Percentiles rank a stretch among this genome's conserved stretches.
phyloP scores from a whole-genome alignment of 2,888 invertebrate genomes.

The Chydorus sphaericus region DNA sequence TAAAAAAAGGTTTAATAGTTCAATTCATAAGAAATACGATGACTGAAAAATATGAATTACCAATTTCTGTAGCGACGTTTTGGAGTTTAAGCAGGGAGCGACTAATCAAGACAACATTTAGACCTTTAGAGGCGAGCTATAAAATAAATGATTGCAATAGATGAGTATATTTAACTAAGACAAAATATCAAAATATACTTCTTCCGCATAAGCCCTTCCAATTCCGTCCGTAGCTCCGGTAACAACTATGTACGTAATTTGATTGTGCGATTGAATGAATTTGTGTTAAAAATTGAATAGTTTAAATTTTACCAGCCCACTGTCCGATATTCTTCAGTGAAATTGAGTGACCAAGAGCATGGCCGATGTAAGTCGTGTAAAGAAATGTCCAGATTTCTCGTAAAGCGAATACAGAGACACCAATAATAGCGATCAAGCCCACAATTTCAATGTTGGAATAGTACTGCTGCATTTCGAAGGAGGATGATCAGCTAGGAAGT shows the following conservation, averaged over 20 bases:
- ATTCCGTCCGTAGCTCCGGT: conserved; percentile 16
- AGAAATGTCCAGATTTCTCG: conserved; percentile 10
- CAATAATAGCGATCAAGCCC: background rate
- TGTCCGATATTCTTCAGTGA: conserved; percentile 53
- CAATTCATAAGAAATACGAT: background rate
- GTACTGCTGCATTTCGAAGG: too few species aligned
- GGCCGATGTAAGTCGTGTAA: conserved; percentile 11
- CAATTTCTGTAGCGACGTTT: conserved; percentile 5
- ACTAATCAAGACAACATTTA: conserved; percentile 14
- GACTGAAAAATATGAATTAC: background rate
- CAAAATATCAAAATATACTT: too few species aligned
- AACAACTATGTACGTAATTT: conserved; percentile 4
- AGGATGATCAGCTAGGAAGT: too few species aligned
- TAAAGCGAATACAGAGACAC: background rate
- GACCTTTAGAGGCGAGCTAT: conserved; percentile 5
- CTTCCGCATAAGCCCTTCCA: conserved; percentile 14
- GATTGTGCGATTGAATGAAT: background rate
- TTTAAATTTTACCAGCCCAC: conserved; percentile 60
- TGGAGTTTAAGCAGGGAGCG: conserved; percentile 7
- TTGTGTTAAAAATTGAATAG: background rate
- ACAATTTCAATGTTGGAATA: too few species aligned
- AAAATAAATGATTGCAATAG: background rate
- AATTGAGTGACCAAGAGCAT: conserved; percentile 10
- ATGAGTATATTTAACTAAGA: too few species aligned
- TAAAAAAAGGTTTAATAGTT: conserved; percentile 8